phyloP scores from a whole-genome alignment of 2,888 invertebrate species.

The Metalampra italica region DNA sequence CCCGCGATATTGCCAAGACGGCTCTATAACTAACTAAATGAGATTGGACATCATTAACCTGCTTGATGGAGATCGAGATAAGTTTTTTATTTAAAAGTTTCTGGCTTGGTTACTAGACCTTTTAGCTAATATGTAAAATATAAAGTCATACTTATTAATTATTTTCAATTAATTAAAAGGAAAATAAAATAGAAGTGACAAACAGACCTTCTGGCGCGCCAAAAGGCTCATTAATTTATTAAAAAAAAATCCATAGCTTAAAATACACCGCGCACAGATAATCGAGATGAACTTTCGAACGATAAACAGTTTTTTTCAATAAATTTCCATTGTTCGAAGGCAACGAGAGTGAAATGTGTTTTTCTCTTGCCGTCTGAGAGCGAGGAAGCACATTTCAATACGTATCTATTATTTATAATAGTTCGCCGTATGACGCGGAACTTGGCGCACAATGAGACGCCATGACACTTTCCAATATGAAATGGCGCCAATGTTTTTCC shows the following conservation, averaged over 20 bases:
- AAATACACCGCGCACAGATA: neutral
- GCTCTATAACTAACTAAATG: conserved; percentile 1
- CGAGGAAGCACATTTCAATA: conserved; percentile 19
- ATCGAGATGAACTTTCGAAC: neutral
- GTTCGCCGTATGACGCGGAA: conserved; percentile 33
- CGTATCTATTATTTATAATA: conserved; percentile 3
- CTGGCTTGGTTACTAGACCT: no score
- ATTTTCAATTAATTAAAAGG: no score
- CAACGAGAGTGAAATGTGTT: conserved; percentile 15
- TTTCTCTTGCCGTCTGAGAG: conserved; percentile 12
- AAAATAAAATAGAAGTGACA: no score
- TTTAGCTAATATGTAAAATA: no score
- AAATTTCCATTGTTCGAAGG: conserved; percentile 4
- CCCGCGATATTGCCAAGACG: conserved; percentile 18
- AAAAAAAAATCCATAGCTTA: no score
- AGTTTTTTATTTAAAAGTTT: no score
- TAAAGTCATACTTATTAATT: no score
- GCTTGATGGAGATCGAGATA: conserved; percentile 1
- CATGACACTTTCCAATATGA: conserved; percentile 51
- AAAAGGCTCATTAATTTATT: neutral
- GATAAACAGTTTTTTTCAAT: conserved; percentile 2
- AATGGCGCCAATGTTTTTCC: conserved; percentile 38
- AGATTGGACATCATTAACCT: conserved; percentile 9
- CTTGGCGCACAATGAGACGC: conserved; percentile 23
- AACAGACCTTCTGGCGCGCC: no score